phyloP scores from a whole-genome alignment of 1,140 invertebrate species.

The Drosophila lini region DNA sequence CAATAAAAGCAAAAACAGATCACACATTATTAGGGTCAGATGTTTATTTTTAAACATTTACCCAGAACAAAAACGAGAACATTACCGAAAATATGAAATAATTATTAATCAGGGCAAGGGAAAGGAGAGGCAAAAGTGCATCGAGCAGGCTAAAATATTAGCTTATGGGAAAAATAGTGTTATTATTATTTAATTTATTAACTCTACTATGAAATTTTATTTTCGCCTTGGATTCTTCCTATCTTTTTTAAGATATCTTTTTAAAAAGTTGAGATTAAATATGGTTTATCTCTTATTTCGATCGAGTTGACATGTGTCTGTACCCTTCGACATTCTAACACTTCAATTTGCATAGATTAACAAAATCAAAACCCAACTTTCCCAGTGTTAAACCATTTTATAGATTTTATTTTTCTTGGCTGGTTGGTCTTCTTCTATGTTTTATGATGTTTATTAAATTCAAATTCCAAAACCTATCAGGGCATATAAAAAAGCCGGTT shows the following conservation, averaged over 20 bases:
- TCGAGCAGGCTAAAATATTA: neutral
- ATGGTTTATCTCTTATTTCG: constrained; percentile 30
- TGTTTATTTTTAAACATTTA: constrained; percentile 43
- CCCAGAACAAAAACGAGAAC: constrained; percentile 6
- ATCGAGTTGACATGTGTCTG: constrained; percentile 8
- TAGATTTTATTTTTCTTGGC: constrained; percentile 10
- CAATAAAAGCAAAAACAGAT: constrained; percentile 21
- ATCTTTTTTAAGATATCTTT: neutral
- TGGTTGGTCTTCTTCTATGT: constrained; percentile 17
- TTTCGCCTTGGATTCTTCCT: neutral
- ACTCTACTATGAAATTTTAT: neutral
- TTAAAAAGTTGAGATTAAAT: constrained; percentile 16
- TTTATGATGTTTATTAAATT: constrained; percentile 53
- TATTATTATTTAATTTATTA: neutral
- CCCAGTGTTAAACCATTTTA: constrained; percentile 19
- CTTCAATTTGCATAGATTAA: constrained; percentile 31
- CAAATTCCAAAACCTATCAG: constrained; percentile 47
- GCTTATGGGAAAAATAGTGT: neutral
- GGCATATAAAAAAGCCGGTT: constrained; percentile 30
- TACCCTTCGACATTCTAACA: constrained; percentile 19
- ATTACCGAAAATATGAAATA: constrained; percentile 8
- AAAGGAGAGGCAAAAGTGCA: neutral
- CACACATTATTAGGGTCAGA: constrained; percentile 50
- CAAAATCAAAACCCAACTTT: constrained; percentile 19
- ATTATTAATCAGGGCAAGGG: constrained; percentile 19